Conservation (phyloP, 2,888 invertebrate genomes). For the Junonia oenone region DNA sequence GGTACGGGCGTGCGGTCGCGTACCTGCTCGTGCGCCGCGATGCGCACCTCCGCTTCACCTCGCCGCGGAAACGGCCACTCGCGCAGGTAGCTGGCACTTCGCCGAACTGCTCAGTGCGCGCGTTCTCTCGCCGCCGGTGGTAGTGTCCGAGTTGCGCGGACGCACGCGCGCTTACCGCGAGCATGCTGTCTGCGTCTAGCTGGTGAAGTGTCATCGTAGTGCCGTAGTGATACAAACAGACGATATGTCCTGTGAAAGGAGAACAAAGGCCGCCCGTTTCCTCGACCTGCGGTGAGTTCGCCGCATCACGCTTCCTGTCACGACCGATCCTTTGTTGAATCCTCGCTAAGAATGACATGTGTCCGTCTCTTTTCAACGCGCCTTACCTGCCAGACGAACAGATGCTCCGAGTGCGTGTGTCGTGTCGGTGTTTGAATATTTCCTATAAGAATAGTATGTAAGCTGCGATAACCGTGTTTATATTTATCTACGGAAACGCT, state of each 20-base stretch:
- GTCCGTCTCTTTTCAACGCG: constrained; percentile 69
- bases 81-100: constrained; percentile 61
- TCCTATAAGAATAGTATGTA: constrained; percentile 25
- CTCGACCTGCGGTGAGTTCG: constrained; percentile 77
- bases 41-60: constrained; percentile 72
- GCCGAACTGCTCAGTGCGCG: constrained; percentile 70
- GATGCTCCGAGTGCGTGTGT: constrained; percentile 51
- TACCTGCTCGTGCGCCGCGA: constrained; percentile 58
- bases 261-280: constrained; percentile 73
- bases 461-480: constrained; percentile 20
- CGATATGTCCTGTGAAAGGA: constrained; percentile 77
- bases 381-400: constrained; percentile 48
- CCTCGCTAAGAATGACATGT: constrained; percentile 60
- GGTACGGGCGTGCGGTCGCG: constrained; percentile 36
- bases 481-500: constrained; percentile 36
- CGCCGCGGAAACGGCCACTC: constrained; percentile 54
- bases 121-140: constrained; percentile 75
- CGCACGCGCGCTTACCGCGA: constrained; percentile 58
- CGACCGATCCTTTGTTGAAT: constrained; percentile 68
- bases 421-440: constrained; percentile 34
- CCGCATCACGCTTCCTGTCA: constrained; percentile 60
- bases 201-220: constrained; percentile 70
- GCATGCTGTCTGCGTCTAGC: constrained; percentile 61
- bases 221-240: constrained; percentile 57
- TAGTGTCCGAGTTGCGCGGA: constrained; percentile 71